Percentiles rank a stretch among this genome's conserved stretches.
These are phyloP conservation scores for Ia io DNA, from an alignment of 2,113 vertebrate species.

Conservation along the genomic window DNA sequence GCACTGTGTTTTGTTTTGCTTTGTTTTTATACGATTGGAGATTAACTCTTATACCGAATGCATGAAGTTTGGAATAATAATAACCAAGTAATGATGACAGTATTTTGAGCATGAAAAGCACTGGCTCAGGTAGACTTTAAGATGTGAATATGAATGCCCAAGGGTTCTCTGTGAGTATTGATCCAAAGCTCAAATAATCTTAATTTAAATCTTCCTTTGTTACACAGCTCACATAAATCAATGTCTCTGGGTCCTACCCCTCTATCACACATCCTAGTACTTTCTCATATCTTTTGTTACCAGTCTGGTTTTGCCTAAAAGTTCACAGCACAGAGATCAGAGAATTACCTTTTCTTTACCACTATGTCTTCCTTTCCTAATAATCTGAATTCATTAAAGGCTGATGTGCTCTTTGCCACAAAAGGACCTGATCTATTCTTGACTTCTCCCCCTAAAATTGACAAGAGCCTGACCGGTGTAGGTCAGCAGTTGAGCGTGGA, in stretches of 20 bases:
- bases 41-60: background rate
- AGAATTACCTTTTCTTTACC: background rate
- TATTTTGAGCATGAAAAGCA: conserved; percentile 13
- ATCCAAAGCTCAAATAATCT: background rate
- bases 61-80: background rate
- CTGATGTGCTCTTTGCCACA: background rate
- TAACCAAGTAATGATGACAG: background rate
- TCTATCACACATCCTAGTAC: background rate
- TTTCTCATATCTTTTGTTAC: conserved; percentile 12
- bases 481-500: no score
- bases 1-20: background rate
- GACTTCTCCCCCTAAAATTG: background rate
- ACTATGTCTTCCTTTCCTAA: background rate
- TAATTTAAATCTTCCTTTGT: conserved; percentile 24
- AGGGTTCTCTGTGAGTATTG: background rate
- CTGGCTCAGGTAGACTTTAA: background rate
- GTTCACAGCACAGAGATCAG: background rate
- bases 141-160: background rate
- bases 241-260: background rate
- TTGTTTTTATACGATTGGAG: background rate
- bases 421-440: conserved; percentile 1
- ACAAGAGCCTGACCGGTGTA: background rate
- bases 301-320: background rate
- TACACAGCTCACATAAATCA: background rate
- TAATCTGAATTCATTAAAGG: background rate